Percentiles rank a stretch among this genome's conserved stretches.
phyloP scores from a whole-genome alignment of 2,888 invertebrate genomes.

The Volucella inanis region DNA sequence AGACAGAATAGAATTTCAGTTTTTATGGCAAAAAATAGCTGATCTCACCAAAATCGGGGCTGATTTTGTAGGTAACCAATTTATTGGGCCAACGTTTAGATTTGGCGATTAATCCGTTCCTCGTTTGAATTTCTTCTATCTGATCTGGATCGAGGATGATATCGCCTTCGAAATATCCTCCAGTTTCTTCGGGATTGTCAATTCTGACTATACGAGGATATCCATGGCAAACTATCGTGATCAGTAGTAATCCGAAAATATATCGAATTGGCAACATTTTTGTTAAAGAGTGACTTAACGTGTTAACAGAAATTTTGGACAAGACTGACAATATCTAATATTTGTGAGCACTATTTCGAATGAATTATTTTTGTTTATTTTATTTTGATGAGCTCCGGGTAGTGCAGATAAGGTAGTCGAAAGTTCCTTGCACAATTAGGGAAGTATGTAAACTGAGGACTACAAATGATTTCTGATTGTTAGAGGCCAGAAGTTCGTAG shows the following conservation, averaged over 20 bases:
- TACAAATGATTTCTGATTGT: no score
- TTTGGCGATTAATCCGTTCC: conserved; percentile 86
- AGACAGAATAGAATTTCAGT: background rate
- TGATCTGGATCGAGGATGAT: conserved; percentile 85
- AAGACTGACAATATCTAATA: conserved; percentile 6
- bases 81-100: conserved; percentile 86
- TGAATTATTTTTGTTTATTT: no score
- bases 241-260: background rate
- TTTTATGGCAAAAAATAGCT: no score
- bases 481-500: no score
- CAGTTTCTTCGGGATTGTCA: conserved; percentile 89
- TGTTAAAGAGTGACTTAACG: background rate
- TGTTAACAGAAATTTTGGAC: background rate
- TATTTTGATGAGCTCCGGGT: no score
- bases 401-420: no score
- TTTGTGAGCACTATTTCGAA: no score
- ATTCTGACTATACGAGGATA: background rate
- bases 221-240: background rate
- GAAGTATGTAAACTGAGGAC: no score
- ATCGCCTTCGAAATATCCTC: conserved; percentile 89
- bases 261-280: conserved; percentile 6
- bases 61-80: conserved; percentile 87
- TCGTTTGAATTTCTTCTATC: conserved; percentile 60
- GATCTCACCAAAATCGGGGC: conserved; percentile 49
- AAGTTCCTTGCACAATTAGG: no score